A percentile compares a stretch with the other conserved stretches of the same genome.
Evolutionary conservation across 2,797 vertebrate species (phyloP).

Genomic region (Pipistrellus pygmaeus): DNA sequence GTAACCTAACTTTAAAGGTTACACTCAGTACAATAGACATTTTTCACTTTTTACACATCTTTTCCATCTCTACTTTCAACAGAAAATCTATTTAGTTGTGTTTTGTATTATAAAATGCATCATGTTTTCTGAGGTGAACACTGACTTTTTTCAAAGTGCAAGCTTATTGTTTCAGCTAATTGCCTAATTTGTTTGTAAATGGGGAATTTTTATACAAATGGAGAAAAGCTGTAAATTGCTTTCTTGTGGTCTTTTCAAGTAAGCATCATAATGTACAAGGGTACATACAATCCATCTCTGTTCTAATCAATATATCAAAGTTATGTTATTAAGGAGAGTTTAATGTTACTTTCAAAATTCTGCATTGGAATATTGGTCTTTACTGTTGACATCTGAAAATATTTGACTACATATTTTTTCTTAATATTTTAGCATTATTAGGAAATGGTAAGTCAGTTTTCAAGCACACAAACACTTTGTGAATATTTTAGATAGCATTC

Average conservation of each 20-base stretch:
- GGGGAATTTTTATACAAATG: slow-evolving; percentile 59
- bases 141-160: slow-evolving; percentile 32
- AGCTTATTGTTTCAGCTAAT: slow-evolving; percentile 58
- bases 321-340: slow-evolving; percentile 40
- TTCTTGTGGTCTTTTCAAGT: slow-evolving; percentile 66
- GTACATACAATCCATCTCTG: slow-evolving; percentile 67
- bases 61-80: neutral
- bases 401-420: slow-evolving; percentile 58
- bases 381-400: slow-evolving; percentile 38
- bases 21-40: neutral
- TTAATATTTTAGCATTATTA: slow-evolving; percentile 68
- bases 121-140: slow-evolving; percentile 53
- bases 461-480: slow-evolving; percentile 71
- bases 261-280: slow-evolving; percentile 62
- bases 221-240: slow-evolving; percentile 61
- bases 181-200: slow-evolving; percentile 65
- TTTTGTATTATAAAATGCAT: slow-evolving; percentile 54
- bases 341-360: slow-evolving; percentile 63
- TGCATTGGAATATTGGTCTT: slow-evolving; percentile 64
- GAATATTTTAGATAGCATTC: slow-evolving; percentile 76
- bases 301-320: slow-evolving; percentile 31
- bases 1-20: neutral
- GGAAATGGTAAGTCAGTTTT: slow-evolving; percentile 65
- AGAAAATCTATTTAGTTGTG: slow-evolving; percentile 43
- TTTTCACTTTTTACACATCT: slow-evolving; percentile 25